phyloP scores from a whole-genome alignment of 2,888 invertebrate species.

The Calameuta pallipes region DNA sequence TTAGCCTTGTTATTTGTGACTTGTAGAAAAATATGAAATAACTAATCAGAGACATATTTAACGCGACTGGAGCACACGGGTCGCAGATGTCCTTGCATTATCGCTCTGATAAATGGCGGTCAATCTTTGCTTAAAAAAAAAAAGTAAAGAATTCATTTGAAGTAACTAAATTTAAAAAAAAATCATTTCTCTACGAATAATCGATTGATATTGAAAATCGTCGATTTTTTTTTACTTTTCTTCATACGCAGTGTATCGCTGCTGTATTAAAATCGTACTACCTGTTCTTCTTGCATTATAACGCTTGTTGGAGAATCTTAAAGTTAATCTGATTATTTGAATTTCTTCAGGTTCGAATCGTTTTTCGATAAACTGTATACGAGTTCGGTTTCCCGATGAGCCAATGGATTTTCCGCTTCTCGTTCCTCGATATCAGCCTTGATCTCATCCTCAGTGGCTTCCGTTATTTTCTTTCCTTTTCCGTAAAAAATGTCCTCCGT shows the following conservation, averaged over 20 bases:
- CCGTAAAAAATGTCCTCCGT: constrained; percentile 77
- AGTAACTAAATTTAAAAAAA: neutral
- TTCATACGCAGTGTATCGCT: neutral
- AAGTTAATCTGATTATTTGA: neutral
- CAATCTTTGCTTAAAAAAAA: neutral
- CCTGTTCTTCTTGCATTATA: neutral
- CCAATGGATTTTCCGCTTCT: constrained; percentile 67
- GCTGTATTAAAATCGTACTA: neutral
- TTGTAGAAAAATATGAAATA: constrained; percentile 33
- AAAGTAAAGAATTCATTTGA: neutral
- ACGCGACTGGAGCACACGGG: no score
- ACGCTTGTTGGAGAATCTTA: neutral
- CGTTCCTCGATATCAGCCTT: constrained; percentile 67
- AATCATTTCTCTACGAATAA: neutral
- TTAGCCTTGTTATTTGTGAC: constrained; percentile 36
- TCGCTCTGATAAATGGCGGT: neutral
- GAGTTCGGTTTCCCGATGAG: constrained; percentile 62
- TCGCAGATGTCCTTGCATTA: neutral
- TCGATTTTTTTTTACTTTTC: neutral
- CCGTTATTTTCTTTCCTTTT: constrained; percentile 68
- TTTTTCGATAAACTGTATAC: constrained; percentile 52
- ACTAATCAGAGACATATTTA: neutral
- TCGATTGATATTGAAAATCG: neutral
- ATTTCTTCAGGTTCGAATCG: constrained; percentile 10
- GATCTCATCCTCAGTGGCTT: constrained; percentile 68